Conservation (phyloP, 2,113 vertebrate genomes). For the Corvus hawaiiensis region DNA sequence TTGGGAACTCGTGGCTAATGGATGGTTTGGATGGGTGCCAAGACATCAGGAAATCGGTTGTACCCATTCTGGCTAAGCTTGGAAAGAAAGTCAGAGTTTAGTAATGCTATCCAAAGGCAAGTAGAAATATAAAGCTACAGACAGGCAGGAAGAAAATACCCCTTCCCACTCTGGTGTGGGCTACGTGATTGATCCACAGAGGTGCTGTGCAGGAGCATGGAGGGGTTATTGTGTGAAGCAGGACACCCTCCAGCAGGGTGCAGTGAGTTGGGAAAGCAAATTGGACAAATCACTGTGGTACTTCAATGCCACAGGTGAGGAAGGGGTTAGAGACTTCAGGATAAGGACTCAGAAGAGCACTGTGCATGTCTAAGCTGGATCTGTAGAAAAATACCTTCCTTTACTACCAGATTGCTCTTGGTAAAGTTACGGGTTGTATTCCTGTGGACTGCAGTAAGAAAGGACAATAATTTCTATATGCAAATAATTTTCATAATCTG, state of each 20-base stretch:
- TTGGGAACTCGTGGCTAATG: not conserved
- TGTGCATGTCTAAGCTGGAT: not conserved
- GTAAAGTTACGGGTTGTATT: not conserved
- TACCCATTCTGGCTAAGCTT: not conserved
- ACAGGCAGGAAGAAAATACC: not conserved
- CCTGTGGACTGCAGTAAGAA: not conserved
- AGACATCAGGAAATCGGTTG: not conserved
- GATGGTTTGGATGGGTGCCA: conserved; percentile 39
- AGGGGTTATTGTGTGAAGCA: not conserved
- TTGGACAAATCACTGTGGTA: not conserved
- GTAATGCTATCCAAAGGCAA: not conserved
- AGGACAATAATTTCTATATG: not conserved
- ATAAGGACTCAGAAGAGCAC: not conserved
- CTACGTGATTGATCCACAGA: fast-evolving
- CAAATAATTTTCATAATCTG: not conserved
- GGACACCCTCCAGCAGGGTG: not conserved
- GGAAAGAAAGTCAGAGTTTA: not conserved
- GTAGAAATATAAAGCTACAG: not conserved
- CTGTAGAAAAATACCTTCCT: not conserved
- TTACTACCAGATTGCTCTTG: not conserved
- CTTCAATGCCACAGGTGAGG: not conserved
- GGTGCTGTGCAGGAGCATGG: not conserved
- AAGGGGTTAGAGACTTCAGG: not conserved
- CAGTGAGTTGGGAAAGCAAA: not conserved
- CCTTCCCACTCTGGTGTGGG: not conserved